A percentile compares a stretch with the other conserved stretches of the same genome.
phyloP scores from a whole-genome alignment of 1,140 invertebrate genomes.

The Whitmania pigra region DNA sequence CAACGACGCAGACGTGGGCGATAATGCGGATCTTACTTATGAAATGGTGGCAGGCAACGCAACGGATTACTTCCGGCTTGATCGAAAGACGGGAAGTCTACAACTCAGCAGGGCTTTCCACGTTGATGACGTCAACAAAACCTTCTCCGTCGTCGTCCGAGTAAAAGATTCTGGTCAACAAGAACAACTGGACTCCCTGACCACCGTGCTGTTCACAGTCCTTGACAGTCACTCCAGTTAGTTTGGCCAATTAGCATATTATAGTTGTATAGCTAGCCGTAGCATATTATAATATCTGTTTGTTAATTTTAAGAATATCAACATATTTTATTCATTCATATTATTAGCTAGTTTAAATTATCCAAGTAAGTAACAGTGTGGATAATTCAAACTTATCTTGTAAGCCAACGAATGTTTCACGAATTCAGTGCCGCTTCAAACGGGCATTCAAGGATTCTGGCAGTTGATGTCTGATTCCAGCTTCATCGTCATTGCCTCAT shows the following conservation, averaged over 20 bases:
- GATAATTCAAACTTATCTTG: background rate
- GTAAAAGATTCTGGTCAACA: background rate
- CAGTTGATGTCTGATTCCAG: background rate
- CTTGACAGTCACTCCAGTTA: background rate
- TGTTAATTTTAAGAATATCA: background rate
- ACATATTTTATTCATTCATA: background rate
- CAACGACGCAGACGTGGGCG: constrained; percentile 14
- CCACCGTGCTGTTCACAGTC: background rate
- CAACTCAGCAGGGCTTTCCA: constrained; percentile 9
- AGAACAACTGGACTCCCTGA: background rate
- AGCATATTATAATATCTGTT: background rate
- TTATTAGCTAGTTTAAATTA: background rate
- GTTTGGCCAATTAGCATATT: background rate
- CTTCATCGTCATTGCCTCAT: constrained; percentile 1
- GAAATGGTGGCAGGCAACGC: constrained; percentile 15
- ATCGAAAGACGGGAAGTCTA: constrained; percentile 15
- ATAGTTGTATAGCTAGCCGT: too few relatives aligned
- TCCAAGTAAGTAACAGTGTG: background rate
- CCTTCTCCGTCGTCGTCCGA: background rate
- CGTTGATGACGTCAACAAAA: constrained; percentile 1
- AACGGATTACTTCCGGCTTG: constrained; percentile 15
- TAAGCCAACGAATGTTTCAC: background rate
- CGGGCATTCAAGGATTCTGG: background rate
- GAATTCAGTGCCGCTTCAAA: background rate
- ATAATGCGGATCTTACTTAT: constrained; percentile 11